Evolutionary conservation across 2,113 vertebrate species (phyloP), one percentile per base, ranked within the genome.

Genomic region (Redunca redunca): DNA sequence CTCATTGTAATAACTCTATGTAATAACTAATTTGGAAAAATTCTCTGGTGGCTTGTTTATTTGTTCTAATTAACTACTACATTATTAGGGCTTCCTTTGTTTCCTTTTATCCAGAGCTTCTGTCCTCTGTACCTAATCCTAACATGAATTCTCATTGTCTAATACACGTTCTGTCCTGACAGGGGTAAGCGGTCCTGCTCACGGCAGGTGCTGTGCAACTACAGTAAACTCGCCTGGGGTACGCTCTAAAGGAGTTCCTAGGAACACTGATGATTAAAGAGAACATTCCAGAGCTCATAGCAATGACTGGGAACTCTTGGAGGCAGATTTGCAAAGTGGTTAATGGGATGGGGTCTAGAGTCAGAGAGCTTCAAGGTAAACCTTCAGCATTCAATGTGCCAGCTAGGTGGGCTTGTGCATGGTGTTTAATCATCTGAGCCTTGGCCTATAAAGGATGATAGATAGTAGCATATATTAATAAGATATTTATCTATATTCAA

Each of bases 221-320:
- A 15, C 43, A 0, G 2, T 33, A 9, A 3, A 6, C 11, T 7
- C 7, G 2, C n/a, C 19, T 4, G 7, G 28, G 10, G 1, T 2
- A 16, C 2, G 6, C 23, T 36, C 3, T 14, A 21, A 83, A 60
- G 19, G 21, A 9, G 25, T 4, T 58, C n/a, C 15, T 15, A 78
- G 23, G 11, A 81, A 28, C 13, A 33, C 10, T 0, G 0, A 10
- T 53, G 9, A 16, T 13, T 50, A 33, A 52, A 71, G 52, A 82
- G 36, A 50, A 30, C 5, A 21, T 58, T 64, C 10, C 50, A n/a
- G 71, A 60, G 16, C 10, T 57, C 85, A n/a, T 3, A 26, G 36
- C 14, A 14, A 33, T 11, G 36, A 40, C 11, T 0, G 11, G 6
- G n/a, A 46, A 78, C 4, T 17, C 60, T 77, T 6, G 23, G 71